These are phyloP conservation scores for Heterocephalus glaber DNA, from an alignment of 2,113 vertebrate genomes.

Conservation along the genomic window DNA sequence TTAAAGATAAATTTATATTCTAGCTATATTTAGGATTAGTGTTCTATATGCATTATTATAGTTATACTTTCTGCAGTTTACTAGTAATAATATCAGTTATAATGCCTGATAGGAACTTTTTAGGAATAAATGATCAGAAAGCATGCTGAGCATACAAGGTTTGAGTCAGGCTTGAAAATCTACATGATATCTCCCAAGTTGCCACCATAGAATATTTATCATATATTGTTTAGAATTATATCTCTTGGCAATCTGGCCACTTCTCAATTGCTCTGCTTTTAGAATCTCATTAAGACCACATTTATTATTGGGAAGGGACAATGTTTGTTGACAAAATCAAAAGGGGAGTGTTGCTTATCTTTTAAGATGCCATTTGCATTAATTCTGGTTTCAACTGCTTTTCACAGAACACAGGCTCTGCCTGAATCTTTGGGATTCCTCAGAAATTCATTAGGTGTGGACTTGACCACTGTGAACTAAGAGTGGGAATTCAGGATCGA, in stretches of 20 bases:
- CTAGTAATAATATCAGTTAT: neutral
- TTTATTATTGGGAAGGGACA: neutral
- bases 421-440: neutral
- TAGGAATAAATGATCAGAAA: neutral
- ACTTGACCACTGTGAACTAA: neutral
- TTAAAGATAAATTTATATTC: slow-evolving; percentile 29
- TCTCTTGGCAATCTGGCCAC: neutral
- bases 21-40: neutral
- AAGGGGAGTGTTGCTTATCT: neutral
- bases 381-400: neutral
- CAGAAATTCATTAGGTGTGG: neutral
- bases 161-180: neutral
- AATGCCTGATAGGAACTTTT: neutral
- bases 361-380: neutral
- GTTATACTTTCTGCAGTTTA: neutral
- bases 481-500: neutral
- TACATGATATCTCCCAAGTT: neutral
- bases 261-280: neutral
- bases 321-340: neutral
- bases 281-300: neutral
- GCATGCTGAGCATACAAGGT: neutral
- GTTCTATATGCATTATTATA: neutral
- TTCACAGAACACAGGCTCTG: neutral
- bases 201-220: neutral
- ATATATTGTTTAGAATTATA: neutral